Conservation (phyloP, 1,140 invertebrate species). For the Brachionus angularis region DNA sequence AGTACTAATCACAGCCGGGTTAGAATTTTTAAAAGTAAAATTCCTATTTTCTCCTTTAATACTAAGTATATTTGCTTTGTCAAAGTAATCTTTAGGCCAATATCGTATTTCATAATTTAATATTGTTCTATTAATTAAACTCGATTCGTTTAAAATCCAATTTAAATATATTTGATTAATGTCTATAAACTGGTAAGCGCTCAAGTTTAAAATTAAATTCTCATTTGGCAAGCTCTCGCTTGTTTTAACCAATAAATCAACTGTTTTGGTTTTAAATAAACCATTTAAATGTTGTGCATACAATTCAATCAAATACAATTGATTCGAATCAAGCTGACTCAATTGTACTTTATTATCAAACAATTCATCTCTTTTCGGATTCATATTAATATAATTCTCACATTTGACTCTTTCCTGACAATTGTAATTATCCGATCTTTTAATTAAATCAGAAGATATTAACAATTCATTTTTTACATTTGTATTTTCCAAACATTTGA, state of each 20-base stretch:
- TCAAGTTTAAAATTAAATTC: conserved; percentile 4
- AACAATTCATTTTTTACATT: not conserved
- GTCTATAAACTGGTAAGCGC: conserved; percentile 25
- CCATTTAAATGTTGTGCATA: conserved; percentile 22
- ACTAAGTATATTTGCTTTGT: not conserved
- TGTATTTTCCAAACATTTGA: not conserved
- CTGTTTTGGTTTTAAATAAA: conserved; percentile 26
- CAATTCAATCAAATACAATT: conserved; percentile 26
- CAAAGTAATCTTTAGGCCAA: not conserved
- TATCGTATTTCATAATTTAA: conserved; percentile 21
- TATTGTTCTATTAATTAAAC: too few species aligned
- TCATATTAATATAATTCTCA: not conserved
- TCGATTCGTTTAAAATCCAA: not conserved
- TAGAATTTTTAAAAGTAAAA: conserved; percentile 43
- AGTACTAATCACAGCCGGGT: not conserved
- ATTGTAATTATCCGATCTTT: too few species aligned
- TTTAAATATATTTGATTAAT: conserved; percentile 29
- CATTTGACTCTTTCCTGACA: not conserved
- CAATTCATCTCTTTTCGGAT: conserved; percentile 16
- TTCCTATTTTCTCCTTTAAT: not conserved
- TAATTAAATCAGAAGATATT: too few species aligned
- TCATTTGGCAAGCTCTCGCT: not conserved
- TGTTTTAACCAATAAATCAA: conserved; percentile 11
- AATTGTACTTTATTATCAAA: conserved; percentile 1
- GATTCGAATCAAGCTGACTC: conserved; percentile 1